phyloP scores from a whole-genome alignment of 2,113 vertebrate species.

The Trochalopteron elliotii region DNA sequence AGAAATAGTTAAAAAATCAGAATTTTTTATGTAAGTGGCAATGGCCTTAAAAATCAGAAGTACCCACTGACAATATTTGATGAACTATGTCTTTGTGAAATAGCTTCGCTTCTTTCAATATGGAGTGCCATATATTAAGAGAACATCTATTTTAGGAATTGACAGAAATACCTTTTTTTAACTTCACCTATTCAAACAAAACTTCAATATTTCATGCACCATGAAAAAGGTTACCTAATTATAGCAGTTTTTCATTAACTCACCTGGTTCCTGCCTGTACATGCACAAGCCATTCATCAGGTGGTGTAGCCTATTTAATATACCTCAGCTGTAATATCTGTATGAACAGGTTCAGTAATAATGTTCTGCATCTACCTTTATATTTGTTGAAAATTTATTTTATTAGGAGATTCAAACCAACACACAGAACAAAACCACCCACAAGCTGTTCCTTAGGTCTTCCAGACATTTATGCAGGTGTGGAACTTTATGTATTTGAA shows the following conservation, averaged over 20 bases:
- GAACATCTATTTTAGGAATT: constrained; percentile 25
- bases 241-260: constrained; percentile 33
- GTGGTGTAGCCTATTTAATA: constrained; percentile 5
- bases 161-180: constrained; percentile 23
- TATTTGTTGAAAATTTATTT: constrained; percentile 39
- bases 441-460: constrained; percentile 21
- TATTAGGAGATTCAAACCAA: constrained; percentile 25
- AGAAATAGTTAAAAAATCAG: background rate
- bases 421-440: constrained; percentile 29
- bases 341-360: constrained; percentile 7
- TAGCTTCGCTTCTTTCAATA: background rate
- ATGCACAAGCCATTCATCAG: background rate
- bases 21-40: background rate
- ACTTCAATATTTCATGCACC: constrained; percentile 14
- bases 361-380: constrained; percentile 2
- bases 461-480: constrained; percentile 45
- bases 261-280: background rate
- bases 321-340: constrained; percentile 14
- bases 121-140: background rate
- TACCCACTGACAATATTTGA: background rate
- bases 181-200: constrained; percentile 50
- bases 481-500: constrained; percentile 25
- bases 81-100: background rate
- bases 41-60: background rate
- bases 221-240: constrained; percentile 11